phyloP scores from a whole-genome alignment of 1,140 invertebrate species.

The Drosophila azteca region DNA sequence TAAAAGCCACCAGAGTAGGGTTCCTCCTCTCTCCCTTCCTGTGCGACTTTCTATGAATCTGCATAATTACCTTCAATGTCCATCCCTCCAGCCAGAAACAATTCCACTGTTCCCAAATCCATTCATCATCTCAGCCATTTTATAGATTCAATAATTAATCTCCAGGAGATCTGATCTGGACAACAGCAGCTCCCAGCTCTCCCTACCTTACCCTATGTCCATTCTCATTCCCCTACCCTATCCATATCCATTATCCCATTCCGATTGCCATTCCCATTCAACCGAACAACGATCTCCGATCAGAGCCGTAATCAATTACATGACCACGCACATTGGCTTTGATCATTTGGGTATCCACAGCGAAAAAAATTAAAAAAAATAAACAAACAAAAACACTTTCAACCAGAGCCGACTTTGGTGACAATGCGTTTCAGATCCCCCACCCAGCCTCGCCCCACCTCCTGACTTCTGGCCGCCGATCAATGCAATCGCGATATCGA shows the following conservation, averaged over 20 bases:
- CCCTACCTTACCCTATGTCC: neutral
- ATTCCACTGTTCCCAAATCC: constrained; percentile 5
- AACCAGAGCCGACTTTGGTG: constrained; percentile 23
- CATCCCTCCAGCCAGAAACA: neutral
- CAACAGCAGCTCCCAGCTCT: neutral
- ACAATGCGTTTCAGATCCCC: constrained; percentile 50
- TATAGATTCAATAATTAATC: constrained; percentile 41
- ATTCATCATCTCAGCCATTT: constrained; percentile 27
- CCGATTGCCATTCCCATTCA: constrained; percentile 5
- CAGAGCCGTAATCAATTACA: constrained; percentile 48
- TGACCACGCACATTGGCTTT: constrained; percentile 52
- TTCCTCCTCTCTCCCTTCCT: too few relatives aligned
- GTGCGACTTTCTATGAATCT: too few relatives aligned
- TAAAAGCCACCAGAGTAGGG: too few relatives aligned
- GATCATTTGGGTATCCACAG: constrained; percentile 30
- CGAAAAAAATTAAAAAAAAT: neutral
- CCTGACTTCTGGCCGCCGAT: too few relatives aligned
- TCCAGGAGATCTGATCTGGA: neutral
- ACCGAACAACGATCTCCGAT: constrained; percentile 4
- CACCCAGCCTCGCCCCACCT: too few relatives aligned
- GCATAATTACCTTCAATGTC: too few relatives aligned
- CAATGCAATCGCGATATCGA: too few relatives aligned
- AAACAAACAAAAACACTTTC: constrained; percentile 17
- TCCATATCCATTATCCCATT: neutral
- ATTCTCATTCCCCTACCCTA: too few relatives aligned